Conservation (phyloP, 2,888 invertebrate genomes). For the Pheosia tremula region DNA sequence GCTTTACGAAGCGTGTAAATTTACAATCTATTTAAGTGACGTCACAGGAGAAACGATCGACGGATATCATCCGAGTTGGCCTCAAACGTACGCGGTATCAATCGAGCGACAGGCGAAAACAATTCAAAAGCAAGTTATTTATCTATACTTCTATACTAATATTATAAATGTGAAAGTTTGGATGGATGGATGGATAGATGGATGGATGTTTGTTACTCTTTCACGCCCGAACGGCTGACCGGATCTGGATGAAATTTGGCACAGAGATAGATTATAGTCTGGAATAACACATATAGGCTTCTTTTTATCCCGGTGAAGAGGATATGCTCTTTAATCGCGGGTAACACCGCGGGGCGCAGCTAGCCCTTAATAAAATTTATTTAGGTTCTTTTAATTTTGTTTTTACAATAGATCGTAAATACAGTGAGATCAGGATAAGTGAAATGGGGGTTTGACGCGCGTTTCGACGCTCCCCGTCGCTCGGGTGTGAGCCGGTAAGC, state of each 20-base stretch:
- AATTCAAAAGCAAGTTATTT: slow-evolving; percentile 13
- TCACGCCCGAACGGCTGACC: no score
- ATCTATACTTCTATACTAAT: no score
- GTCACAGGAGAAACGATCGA: slow-evolving; percentile 31
- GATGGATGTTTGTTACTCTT: no score
- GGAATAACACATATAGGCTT: no score
- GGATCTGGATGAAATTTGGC: no score
- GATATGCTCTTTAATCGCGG: no score
- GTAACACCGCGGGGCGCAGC: no score
- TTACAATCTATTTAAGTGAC: slow-evolving; percentile 58
- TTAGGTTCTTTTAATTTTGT: slow-evolving; percentile 41
- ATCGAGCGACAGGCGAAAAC: slow-evolving; percentile 30
- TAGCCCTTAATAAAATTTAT: slow-evolving; percentile 6
- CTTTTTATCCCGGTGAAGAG: no score
- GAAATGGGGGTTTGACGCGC: slow-evolving; percentile 72
- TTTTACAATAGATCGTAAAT: slow-evolving; percentile 48
- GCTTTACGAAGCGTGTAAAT: slow-evolving; percentile 45
- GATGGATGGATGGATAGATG: no score
- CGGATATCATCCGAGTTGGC: background rate
- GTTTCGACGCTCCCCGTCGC: slow-evolving; percentile 64
- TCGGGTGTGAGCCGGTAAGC: slow-evolving; percentile 69
- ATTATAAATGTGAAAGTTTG: no score
- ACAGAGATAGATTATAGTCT: no score
- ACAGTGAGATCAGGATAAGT: slow-evolving; percentile 63
- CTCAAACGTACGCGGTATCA: background rate